A percentile compares a stretch with the other conserved stretches of the same genome.
Conservation (phyloP, 2,113 vertebrate species). For the Pungitius pungitius region DNA sequence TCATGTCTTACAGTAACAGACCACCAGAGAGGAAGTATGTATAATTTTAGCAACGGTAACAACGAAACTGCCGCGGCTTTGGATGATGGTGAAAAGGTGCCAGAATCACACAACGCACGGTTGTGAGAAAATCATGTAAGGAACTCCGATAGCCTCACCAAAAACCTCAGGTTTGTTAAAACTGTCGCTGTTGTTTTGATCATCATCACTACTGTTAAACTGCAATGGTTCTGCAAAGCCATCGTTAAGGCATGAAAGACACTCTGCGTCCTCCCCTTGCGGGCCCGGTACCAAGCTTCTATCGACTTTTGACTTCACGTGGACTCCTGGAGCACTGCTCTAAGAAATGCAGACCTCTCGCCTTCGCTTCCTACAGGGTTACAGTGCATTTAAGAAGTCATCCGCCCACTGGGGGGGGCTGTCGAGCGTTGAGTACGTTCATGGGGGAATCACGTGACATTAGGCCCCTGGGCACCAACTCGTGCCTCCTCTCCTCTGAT, state of each 20-base stretch:
- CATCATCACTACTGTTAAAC: neutral
- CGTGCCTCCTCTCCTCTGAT: too few species aligned
- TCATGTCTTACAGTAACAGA: constrained; percentile 4
- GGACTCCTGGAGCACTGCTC: neutral
- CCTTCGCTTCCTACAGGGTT: neutral
- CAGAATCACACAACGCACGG: neutral
- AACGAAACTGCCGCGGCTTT: constrained; percentile 6
- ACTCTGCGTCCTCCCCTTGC: neutral
- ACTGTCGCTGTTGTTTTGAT: neutral
- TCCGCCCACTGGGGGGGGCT: constrained; percentile 35
- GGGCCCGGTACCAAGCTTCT: too few species aligned
- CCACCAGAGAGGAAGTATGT: neutral
- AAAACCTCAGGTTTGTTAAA: neutral
- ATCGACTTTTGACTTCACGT: neutral
- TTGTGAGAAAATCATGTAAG: constrained; percentile 10
- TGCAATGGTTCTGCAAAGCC: neutral
- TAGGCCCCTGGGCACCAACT: too few species aligned
- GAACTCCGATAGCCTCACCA: constrained; percentile 11
- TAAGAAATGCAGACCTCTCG: neutral
- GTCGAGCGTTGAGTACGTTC: neutral
- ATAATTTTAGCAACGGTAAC: neutral
- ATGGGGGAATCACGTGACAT: neutral
- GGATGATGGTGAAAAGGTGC: neutral
- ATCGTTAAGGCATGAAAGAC: neutral
- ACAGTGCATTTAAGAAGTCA: neutral